These are phyloP conservation scores for Spodoptera littoralis DNA, from an alignment of 2,888 invertebrate species.

Conservation along the genomic window DNA sequence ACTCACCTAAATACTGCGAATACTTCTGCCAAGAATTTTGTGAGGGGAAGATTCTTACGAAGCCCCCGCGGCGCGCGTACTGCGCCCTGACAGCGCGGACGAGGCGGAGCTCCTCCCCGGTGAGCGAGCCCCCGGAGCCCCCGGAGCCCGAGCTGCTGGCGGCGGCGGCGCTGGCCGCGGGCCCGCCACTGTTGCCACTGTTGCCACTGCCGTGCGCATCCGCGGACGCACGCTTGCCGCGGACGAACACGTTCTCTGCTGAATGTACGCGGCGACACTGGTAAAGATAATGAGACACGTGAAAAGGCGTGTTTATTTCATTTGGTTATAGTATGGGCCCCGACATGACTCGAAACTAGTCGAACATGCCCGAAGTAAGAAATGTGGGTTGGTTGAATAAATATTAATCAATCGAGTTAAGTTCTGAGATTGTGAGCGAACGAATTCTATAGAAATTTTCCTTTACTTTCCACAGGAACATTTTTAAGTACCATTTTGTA, in stretches of 20 bases:
- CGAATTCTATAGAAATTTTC: too few relatives aligned
- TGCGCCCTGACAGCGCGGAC: constrained; percentile 93
- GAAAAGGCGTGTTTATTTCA: too few relatives aligned
- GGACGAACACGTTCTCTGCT: constrained; percentile 90
- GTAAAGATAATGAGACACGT: not conserved
- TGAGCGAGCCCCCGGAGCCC: constrained; percentile 78
- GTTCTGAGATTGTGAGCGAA: too few relatives aligned
- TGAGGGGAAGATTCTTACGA: constrained; percentile 96
- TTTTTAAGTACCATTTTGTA: too few relatives aligned
- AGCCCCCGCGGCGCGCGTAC: constrained; percentile 95
- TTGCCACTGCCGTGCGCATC: constrained; percentile 73
- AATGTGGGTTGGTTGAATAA: too few relatives aligned
- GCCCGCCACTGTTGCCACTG: constrained; percentile 68
- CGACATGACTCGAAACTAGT: too few relatives aligned
- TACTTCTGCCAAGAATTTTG: constrained; percentile 96
- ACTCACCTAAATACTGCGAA: constrained; percentile 92
- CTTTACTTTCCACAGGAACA: too few relatives aligned
- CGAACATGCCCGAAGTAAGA: too few relatives aligned
- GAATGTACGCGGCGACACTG: constrained; percentile 93
- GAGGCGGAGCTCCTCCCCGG: constrained; percentile 93
- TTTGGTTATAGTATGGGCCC: too few relatives aligned
- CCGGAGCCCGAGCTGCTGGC: constrained; percentile 79
- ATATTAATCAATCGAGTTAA: too few relatives aligned
- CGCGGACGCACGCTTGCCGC: constrained; percentile 66
- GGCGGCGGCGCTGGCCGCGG: constrained; percentile 79